Evolutionary conservation across 2,888 invertebrate genomes (phyloP), one percentile per base, ranked within the genome.

Genomic region (Athalia circularis): DNA sequence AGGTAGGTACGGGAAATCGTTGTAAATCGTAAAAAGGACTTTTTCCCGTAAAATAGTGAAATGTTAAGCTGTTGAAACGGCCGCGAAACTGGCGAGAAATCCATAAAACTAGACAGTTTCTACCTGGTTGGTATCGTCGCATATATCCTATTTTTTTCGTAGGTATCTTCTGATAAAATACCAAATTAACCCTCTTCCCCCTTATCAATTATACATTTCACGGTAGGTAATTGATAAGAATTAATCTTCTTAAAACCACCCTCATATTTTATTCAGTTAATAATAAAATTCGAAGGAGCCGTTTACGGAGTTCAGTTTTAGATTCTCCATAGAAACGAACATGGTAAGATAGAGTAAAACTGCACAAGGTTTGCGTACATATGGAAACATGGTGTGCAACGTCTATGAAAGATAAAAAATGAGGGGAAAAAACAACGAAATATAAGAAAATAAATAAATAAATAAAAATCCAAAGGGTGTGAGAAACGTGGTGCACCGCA

Each of bases 11-110:
- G 84, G 85, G 83, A 85, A 87, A 87, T 87, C 82, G 85, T 82
- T 86, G 87, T 85, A 87, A 88, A 88, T 86, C 87, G 87, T 88
- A 87, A 88, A 87, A 86, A 80, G 82, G 81, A 80, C 80, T 79
- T 50, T 81, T 80, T 75, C 62, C 81, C 81, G 84, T 81, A 82
- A 86, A 86, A 85, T 80, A 81, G 83, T 83, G 50, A 74, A 52
- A 72, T 67, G 59, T 77, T 67, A 79, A 75, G 75, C 64, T 75
- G 62, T 75, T 75, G 62, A 75, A 75, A 75, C 62, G 48, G 48
- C 11, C 52, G 29, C 29, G 59, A 62, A 77, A 76, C 77, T 81
- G 79, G 80, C 79, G 62, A 80, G 81, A 82, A 85, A 83, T 86
- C 87, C 83, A 88, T 88, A 88, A 88, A 88, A 86, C 82, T 83